Evolutionary conservation across 2,797 vertebrate genomes (phyloP).

Genomic region (Aeoliscus strigatus): DNA sequence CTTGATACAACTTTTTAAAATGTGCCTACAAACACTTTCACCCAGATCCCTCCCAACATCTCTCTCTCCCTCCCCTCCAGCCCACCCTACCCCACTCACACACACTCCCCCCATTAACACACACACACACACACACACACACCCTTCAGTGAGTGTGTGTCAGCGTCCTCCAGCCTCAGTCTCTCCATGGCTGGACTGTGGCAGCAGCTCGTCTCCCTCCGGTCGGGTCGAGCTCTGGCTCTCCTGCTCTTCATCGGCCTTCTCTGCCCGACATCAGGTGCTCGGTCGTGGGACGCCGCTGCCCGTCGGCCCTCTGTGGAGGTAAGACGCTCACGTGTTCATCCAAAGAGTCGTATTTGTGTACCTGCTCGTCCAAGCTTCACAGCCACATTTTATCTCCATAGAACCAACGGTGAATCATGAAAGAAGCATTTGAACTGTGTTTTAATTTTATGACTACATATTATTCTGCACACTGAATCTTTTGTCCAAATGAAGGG

Average conservation of each 20-base stretch:
- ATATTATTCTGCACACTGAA: background rate
- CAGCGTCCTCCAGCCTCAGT: conserved; percentile 48
- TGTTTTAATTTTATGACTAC: background rate
- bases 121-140: conserved; percentile 6
- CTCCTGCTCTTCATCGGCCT: conserved; percentile 49
- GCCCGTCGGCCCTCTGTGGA: conserved; percentile 21
- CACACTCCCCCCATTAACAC: conserved; percentile 35
- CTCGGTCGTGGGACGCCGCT: conserved; percentile 38
- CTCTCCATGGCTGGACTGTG: conserved; percentile 64
- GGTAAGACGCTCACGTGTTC: conserved; percentile 54
- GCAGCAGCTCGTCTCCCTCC: conserved; percentile 51
- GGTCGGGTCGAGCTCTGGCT: conserved; percentile 34
- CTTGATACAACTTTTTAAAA: conserved; percentile 20
- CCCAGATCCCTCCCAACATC: conserved; percentile 20
- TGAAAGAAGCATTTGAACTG: background rate
- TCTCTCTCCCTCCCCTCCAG: conserved; percentile 50
- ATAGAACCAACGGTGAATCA: conserved; percentile 4
- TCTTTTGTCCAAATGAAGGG: background rate
- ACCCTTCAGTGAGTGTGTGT: conserved; percentile 9
- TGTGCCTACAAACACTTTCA: conserved; percentile 20
- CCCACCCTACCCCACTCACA: conserved; percentile 44
- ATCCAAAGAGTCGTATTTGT: no score
- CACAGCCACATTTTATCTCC: no score
- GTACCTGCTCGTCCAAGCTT: no score
- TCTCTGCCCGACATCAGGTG: conserved; percentile 42